Evolutionary conservation across 2,113 vertebrate genomes (phyloP), one percentile per base, ranked within the genome.

Genomic region (Pardalotus punctatus): DNA sequence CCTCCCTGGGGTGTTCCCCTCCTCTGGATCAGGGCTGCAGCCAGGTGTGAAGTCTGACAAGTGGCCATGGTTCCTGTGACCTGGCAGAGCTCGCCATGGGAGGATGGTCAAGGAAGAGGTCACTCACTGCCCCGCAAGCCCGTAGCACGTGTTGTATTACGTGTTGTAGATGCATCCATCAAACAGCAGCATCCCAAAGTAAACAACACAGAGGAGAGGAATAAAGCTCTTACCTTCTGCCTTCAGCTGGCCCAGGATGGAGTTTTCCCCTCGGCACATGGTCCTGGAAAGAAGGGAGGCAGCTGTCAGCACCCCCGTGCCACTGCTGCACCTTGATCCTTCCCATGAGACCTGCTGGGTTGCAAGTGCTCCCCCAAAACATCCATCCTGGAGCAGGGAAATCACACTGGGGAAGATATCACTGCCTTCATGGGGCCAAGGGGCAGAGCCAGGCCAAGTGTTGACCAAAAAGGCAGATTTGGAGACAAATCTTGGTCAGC

Each of bases 181-280:
- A 2, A 90, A 71, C 27, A 65, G 81, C 81, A 83, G 76, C 79
- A 71, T 25, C 76, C 38, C 56, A 36, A 77, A 66, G 28, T 36
- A 64, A 58, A 57, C 11, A 56, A 36, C 21, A 57, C 2, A 71
- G 48, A 66, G 40, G 40, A 88, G 69, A 48, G 40, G 86, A 95
- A 89, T 29, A 31, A 96, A 61, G 54, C 61, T 98, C 99, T 99
- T 96, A 99, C 99, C 98, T 92, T 99, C 98, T 95, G 64, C 87
- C 97, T 96, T 98, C 86, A 99, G 96, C 96, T 99, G 99, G 33
- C 98, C 98, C 91, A 99, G 98, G 97, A 99, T 99, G 28, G 99
- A 99, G 95, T 98, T 97, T 31, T 99, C 99, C 94, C 99, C 99
- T 96, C 99, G 96, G 96, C 98, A 99, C 98, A 99, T 99, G 56